A percentile compares a stretch with the other conserved stretches of the same genome.
Evolutionary conservation across 2,113 vertebrate genomes (phyloP).

Genomic region (Oreotrochilus melanogaster): DNA sequence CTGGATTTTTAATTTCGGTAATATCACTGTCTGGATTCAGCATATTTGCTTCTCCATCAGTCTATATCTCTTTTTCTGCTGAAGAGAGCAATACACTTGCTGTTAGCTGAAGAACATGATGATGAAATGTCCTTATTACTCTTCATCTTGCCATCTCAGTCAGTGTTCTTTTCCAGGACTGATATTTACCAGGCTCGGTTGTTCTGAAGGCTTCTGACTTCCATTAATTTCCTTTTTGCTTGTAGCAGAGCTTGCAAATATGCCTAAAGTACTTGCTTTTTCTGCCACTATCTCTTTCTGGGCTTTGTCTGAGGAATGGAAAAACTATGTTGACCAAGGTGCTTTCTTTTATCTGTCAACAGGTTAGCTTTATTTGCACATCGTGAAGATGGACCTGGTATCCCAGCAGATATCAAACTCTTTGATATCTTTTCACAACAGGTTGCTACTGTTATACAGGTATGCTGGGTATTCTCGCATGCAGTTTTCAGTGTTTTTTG

Average conservation of each 20-base stretch:
- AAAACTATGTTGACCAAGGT: background rate
- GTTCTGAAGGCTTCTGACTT: background rate
- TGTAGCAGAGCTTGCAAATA: background rate
- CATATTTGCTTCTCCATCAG: background rate
- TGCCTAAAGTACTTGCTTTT: background rate
- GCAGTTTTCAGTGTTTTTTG: background rate
- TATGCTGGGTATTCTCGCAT: slow-evolving; percentile 48
- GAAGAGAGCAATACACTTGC: background rate
- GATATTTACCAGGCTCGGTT: background rate
- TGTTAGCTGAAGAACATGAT: background rate
- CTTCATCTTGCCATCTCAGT: background rate
- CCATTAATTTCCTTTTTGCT: background rate
- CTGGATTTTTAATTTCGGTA: background rate
- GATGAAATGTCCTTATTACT: background rate
- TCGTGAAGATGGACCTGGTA: slow-evolving; percentile 97
- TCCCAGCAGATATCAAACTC: slow-evolving; percentile 96
- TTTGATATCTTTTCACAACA: slow-evolving; percentile 99
- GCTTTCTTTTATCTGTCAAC: slow-evolving; percentile 3
- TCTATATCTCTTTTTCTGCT: background rate
- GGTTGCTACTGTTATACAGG: slow-evolving; percentile 98
- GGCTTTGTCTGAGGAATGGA: background rate
- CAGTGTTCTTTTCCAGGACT: background rate
- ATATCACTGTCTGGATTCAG: background rate
- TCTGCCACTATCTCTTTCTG: background rate
- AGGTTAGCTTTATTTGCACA: slow-evolving; percentile 97